Evolutionary conservation across 2,888 invertebrate species (phyloP).

Genomic region (Volucella inanis): DNA sequence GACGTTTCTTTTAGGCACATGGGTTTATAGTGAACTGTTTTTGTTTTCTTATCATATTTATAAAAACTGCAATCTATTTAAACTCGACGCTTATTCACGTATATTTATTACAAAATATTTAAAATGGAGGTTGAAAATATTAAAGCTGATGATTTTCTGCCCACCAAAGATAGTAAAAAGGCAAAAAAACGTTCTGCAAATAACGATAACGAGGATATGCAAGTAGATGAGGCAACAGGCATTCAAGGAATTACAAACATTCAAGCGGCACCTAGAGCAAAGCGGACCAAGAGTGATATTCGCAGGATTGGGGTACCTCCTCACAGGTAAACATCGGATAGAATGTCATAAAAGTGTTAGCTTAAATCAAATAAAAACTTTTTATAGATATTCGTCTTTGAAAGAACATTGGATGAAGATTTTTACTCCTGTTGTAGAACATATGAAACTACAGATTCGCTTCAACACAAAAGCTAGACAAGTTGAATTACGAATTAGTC

Average conservation of each 20-base stretch:
- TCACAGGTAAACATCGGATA: constrained; percentile 85
- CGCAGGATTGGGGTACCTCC: constrained; percentile 94
- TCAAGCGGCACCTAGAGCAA: constrained; percentile 83
- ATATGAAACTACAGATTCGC: constrained; percentile 95
- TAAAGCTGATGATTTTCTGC: constrained; percentile 78
- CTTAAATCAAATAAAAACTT: neutral
- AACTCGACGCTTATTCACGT: neutral
- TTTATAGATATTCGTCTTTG: constrained; percentile 91
- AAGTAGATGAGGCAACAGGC: constrained; percentile 87
- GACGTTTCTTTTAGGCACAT: constrained; percentile 66
- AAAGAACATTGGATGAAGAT: constrained; percentile 99
- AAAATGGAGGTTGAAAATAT: constrained; percentile 81
- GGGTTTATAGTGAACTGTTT: constrained; percentile 42
- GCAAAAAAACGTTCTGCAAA: constrained; percentile 79
- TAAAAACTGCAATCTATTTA: neutral
- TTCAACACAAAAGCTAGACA: constrained; percentile 96
- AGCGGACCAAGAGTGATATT: constrained; percentile 85
- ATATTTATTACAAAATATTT: neutral
- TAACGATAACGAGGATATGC: constrained; percentile 85
- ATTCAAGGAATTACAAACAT: constrained; percentile 84
- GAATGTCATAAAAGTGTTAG: neutral
- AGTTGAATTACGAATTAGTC: constrained; percentile 82
- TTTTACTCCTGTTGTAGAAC: constrained; percentile 97
- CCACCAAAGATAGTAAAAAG: constrained; percentile 76
- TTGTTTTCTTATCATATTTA: constrained; percentile 23